Percentiles rank a stretch among this genome's conserved stretches.
phyloP scores from a whole-genome alignment of 2,113 vertebrate species.

The Brachypodius melanocephalos region DNA sequence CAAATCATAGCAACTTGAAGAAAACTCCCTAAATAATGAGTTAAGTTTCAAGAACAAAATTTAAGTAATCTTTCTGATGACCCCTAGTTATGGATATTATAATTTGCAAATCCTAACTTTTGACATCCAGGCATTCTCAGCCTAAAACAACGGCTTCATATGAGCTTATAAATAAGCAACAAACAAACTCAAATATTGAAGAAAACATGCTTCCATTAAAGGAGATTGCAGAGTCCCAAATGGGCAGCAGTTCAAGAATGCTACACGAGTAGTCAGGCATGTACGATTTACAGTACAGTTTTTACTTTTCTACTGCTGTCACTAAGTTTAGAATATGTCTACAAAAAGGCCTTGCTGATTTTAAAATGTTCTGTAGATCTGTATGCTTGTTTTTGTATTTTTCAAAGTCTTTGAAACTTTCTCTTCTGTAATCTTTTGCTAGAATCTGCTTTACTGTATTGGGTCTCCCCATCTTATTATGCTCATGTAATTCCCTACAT shows the following conservation, averaged over 20 bases:
- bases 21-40: background rate
- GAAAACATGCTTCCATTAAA: constrained; percentile 75
- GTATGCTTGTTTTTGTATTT: background rate
- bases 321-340: constrained; percentile 62
- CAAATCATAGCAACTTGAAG: background rate
- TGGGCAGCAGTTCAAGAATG: constrained; percentile 75
- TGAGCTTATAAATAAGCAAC: constrained; percentile 52
- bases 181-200: constrained; percentile 64
- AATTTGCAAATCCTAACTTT: background rate
- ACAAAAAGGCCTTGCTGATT: background rate
- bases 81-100: background rate
- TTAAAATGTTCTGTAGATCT: background rate
- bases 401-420: background rate
- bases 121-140: background rate
- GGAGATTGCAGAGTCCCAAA: constrained; percentile 65
- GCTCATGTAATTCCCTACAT: background rate
- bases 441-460: background rate
- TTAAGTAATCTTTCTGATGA: background rate
- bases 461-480: background rate
- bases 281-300: constrained; percentile 55
- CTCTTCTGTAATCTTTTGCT: background rate
- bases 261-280: constrained; percentile 63
- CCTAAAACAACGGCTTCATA: background rate
- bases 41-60: background rate
- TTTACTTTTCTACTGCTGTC: constrained; percentile 60